Evolutionary conservation across 2,797 vertebrate species (phyloP).

Genomic region (Gymnoscopelus braueri): DNA sequence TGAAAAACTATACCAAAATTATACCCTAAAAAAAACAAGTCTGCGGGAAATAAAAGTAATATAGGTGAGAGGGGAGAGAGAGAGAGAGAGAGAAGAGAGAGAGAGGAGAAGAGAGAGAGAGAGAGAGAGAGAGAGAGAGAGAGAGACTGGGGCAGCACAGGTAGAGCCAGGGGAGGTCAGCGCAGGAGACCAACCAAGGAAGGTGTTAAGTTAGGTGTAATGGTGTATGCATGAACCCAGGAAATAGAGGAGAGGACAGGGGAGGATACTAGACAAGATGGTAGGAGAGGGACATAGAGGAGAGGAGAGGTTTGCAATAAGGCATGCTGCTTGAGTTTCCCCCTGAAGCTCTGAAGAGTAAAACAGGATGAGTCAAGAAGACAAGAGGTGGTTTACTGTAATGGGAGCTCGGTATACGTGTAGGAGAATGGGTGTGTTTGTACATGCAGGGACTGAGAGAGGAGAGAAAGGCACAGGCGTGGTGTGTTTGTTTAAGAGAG

Average conservation of each 20-base stretch:
- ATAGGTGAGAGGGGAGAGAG: slow-evolving; percentile 5
- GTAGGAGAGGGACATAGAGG: slow-evolving; percentile 3
- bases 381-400: neutral
- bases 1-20: slow-evolving; percentile 43
- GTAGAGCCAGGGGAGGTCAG: too few species aligned
- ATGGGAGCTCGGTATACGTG: slow-evolving; percentile 27
- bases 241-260: neutral
- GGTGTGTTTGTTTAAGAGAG: slow-evolving; percentile 27
- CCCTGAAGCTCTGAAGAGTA: neutral
- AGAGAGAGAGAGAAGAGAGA: slow-evolving; percentile 3
- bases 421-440: slow-evolving; percentile 44
- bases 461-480: slow-evolving; percentile 19
- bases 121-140: slow-evolving; percentile 4
- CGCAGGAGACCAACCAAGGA: too few species aligned
- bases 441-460: slow-evolving; percentile 6
- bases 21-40: slow-evolving; percentile 48
- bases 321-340: too few species aligned
- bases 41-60: slow-evolving; percentile 34
- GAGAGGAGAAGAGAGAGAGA: slow-evolving; percentile 2
- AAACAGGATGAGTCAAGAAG: neutral
- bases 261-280: neutral
- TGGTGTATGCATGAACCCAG: too few species aligned
- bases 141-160: slow-evolving; percentile 1
- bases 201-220: too few species aligned
- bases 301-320: too few species aligned